Evolutionary conservation across 2,797 vertebrate genomes (phyloP).

Genomic region (Graptemys geographica): DNA sequence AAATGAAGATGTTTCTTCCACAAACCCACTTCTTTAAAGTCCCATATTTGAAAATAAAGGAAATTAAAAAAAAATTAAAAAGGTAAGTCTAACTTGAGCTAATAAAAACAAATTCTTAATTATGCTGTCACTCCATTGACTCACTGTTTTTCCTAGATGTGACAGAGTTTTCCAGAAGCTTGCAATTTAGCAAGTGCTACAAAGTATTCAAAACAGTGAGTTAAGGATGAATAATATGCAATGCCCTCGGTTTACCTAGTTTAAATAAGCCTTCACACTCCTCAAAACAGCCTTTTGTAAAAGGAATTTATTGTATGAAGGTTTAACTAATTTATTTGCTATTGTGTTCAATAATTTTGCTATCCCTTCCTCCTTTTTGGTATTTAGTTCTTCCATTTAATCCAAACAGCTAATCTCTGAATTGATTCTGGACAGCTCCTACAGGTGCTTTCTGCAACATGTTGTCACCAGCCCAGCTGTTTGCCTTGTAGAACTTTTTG

Average conservation of each 20-base stretch:
- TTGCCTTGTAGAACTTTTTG: neutral
- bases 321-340: conserved; percentile 18
- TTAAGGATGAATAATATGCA: neutral
- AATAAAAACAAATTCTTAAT: conserved; percentile 43
- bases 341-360: neutral
- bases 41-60: conserved; percentile 50
- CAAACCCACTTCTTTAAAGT: conserved; percentile 53
- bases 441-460: neutral
- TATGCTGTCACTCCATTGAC: neutral
- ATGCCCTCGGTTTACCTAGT: conserved; percentile 14
- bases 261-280: conserved; percentile 1
- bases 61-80: conserved; percentile 16
- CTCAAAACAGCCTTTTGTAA: conserved; percentile 29
- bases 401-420: conserved; percentile 13
- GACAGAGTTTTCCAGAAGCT: neutral
- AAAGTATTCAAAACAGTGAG: neutral
- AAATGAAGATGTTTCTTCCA: conserved; percentile 70
- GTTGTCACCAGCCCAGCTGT: neutral
- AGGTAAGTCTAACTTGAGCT: conserved; percentile 43
- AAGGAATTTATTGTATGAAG: neutral
- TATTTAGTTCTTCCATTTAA: neutral
- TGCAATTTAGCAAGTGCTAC: neutral
- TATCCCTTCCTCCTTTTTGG: conserved; percentile 5
- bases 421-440: neutral
- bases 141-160: neutral